A percentile compares a stretch with the other conserved stretches of the same genome.
Evolutionary conservation across 2,888 invertebrate genomes (phyloP).

Genomic region (Polia nebulosa): DNA sequence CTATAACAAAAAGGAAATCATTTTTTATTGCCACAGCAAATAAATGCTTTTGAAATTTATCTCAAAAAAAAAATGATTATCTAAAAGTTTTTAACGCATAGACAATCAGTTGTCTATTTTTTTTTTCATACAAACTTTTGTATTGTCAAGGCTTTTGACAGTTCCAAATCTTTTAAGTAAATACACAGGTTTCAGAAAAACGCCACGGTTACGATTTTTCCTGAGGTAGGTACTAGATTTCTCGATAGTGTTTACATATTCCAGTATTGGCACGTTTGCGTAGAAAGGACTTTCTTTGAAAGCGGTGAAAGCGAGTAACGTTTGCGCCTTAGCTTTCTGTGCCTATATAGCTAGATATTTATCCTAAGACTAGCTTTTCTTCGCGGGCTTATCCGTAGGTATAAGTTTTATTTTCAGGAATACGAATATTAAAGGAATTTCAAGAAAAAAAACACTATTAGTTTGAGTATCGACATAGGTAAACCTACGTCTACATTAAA

Average conservation of each 20-base stretch:
- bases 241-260: slow-evolving; percentile 48
- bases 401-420: not conserved
- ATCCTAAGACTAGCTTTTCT: not conserved
- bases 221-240: slow-evolving; percentile 34
- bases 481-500: no score
- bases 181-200: not conserved
- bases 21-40: no score
- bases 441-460: no score
- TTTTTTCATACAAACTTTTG: not conserved
- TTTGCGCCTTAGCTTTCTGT: slow-evolving; percentile 24
- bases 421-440: no score
- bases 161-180: not conserved
- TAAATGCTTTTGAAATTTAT: no score
- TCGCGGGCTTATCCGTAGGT: not conserved
- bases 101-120: no score
- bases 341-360: slow-evolving; percentile 11
- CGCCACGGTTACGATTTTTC: not conserved
- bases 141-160: not conserved
- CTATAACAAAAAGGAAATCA: no score
- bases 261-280: slow-evolving; percentile 45
- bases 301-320: slow-evolving; percentile 47
- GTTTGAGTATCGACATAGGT: no score
- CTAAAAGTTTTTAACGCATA: not conserved
- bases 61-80: no score
- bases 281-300: slow-evolving; percentile 51